Evolutionary conservation across 2,888 invertebrate species (phyloP).

Genomic region (Ophraella communa): DNA sequence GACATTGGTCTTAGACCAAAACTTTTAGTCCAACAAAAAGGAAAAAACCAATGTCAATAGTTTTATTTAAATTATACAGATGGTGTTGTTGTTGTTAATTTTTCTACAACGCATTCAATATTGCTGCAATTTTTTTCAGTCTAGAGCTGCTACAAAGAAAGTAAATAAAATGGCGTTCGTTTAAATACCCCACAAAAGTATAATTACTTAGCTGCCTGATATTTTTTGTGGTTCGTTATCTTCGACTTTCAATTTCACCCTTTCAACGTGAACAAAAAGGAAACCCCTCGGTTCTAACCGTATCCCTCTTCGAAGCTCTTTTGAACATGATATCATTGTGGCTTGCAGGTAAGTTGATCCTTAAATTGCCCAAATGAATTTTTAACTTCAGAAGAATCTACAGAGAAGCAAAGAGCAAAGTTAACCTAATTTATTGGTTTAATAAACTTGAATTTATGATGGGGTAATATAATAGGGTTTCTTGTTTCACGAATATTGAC

Average conservation of each 20-base stretch:
- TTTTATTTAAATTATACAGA: no score
- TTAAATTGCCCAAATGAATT: conserved; percentile 19
- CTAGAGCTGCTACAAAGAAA: no score
- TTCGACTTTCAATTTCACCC: neutral
- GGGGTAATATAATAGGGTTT: conserved; percentile 17
- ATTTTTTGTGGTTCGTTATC: neutral
- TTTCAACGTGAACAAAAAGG: neutral
- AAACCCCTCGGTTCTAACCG: neutral
- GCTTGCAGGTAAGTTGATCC: conserved; percentile 19
- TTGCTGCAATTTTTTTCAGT: no score
- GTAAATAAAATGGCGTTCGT: no score
- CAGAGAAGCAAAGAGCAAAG: conserved; percentile 3
- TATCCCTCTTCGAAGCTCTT: neutral
- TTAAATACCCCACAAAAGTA: neutral
- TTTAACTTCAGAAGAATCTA: conserved; percentile 12
- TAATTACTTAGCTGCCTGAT: neutral
- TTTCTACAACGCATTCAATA: no score
- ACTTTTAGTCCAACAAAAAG: no score
- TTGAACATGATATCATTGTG: neutral
- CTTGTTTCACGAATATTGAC: conserved; percentile 12
- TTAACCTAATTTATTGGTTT: conserved; percentile 29
- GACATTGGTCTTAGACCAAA: no score
- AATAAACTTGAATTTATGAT: conserved; percentile 25
- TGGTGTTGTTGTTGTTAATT: no score
- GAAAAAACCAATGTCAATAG: no score